Conservation (phyloP, 2,113 vertebrate species). For the Strix uralensis region DNA sequence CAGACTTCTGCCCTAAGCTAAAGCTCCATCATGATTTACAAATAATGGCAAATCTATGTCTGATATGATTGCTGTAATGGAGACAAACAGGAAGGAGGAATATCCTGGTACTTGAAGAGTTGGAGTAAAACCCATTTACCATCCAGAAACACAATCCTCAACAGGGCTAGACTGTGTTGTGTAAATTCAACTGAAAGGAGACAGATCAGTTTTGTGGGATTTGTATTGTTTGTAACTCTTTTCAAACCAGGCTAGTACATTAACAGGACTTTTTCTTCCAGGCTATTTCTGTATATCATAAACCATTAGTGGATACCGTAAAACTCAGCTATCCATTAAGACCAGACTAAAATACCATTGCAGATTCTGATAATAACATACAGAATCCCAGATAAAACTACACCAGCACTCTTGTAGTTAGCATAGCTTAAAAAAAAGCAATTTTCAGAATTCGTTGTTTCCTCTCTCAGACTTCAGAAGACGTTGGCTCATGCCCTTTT, state of each 20-base stretch:
- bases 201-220: background rate
- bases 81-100: constrained; percentile 49
- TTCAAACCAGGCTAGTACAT: background rate
- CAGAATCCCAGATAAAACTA: background rate
- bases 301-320: background rate
- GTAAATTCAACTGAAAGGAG: background rate
- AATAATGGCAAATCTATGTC: constrained; percentile 45
- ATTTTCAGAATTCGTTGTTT: background rate
- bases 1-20: constrained; percentile 11
- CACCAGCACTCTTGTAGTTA: background rate
- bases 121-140: background rate
- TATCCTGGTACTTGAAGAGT: constrained; percentile 4
- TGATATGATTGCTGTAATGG: background rate
- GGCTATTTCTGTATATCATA: background rate
- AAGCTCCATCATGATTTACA: constrained; percentile 22
- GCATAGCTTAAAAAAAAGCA: background rate
- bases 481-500: background rate
- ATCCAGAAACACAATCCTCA: background rate
- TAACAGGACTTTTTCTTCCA: background rate
- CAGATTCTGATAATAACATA: background rate
- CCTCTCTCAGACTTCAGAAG: background rate
- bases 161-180: background rate
- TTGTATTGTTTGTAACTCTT: background rate
- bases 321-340: constrained; percentile 9
- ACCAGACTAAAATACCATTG: background rate